Evolutionary conservation across 2,888 invertebrate species (phyloP).

Genomic region (Sphaeridia pumilis): DNA sequence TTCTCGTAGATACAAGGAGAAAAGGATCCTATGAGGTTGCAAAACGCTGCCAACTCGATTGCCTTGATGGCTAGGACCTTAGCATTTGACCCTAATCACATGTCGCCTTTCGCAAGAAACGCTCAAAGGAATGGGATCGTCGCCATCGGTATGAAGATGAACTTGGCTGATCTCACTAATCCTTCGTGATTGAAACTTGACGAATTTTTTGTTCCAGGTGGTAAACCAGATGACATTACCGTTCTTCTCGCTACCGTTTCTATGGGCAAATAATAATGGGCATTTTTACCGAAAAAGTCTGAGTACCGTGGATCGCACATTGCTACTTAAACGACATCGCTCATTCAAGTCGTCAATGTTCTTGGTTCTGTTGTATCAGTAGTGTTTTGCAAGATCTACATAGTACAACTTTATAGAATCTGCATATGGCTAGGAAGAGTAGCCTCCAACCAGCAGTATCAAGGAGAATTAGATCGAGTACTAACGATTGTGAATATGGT

Average conservation of each 20-base stretch:
- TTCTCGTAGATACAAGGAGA: conserved; percentile 26
- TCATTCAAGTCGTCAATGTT: background rate
- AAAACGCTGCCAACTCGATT: conserved; percentile 84
- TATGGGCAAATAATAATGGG: conserved; percentile 22
- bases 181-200: conserved; percentile 14
- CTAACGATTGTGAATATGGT: too few species aligned
- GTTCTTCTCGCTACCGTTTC: conserved; percentile 26
- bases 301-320: background rate
- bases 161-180: background rate
- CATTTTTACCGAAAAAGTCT: conserved; percentile 8
- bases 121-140: conserved; percentile 87
- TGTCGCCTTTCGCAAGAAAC: conserved; percentile 90
- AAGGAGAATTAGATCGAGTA: too few species aligned
- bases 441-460: too few species aligned
- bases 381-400: too few species aligned
- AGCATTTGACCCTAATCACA: conserved; percentile 85
- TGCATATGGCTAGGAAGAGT: too few species aligned
- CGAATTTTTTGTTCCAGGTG: conserved; percentile 56
- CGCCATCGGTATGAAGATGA: conserved; percentile 60
- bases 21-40: conserved; percentile 59
- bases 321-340: background rate
- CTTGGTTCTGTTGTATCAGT: too few species aligned
- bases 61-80: conserved; percentile 90
- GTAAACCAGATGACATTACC: conserved; percentile 73
- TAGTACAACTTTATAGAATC: too few species aligned